Evolutionary conservation across 1,140 invertebrate species (phyloP), one percentile per base, ranked within the genome.

Genomic region (Protaetia brevitarsis): DNA sequence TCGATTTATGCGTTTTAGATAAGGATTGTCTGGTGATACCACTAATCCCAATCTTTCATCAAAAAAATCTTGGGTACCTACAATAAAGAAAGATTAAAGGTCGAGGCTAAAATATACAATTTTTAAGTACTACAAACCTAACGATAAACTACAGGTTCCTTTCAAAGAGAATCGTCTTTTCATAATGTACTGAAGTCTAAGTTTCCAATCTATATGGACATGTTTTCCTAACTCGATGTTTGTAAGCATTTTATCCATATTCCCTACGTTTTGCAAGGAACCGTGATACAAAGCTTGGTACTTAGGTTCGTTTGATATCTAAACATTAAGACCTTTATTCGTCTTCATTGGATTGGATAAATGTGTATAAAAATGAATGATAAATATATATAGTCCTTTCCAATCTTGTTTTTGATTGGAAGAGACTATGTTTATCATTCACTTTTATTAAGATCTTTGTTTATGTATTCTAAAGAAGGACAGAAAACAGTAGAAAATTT

Each of bases 181-280:
- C 86, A 91, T 89, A 3, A 88, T 75, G 69, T 83, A 87, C 63
- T 87, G 82, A 0, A 94, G 79, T 7, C 88, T 88, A 5, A 88
- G 86, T 71, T 87, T 88, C 89, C 92, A 93, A 70, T 94, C 91
- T n/a, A 94, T 86, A 37, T 90, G 83, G 13, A 88, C 88, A 69
- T 93, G 90, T 3, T 85, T 81, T 0, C 88, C 85, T 0, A 76
- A 70, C 51, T 87, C 83, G 0, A 94, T 85, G 0, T 81, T 76
- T 0, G 81, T 71, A 1, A 94, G 76, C n/a, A 87, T 77, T 5
- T 82, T 72, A 0, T 72, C 58, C 5, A 80, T 81, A 16, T 81
- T 69, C 3, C 77, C 79, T 8, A 75, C 74, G 51, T 85, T 81
- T 26, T 87, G 72, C 36, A 82, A 79, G 0, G 84, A 84, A 26